phyloP scores from a whole-genome alignment of 2,888 invertebrate genomes.

The Endotricha flammealis region DNA sequence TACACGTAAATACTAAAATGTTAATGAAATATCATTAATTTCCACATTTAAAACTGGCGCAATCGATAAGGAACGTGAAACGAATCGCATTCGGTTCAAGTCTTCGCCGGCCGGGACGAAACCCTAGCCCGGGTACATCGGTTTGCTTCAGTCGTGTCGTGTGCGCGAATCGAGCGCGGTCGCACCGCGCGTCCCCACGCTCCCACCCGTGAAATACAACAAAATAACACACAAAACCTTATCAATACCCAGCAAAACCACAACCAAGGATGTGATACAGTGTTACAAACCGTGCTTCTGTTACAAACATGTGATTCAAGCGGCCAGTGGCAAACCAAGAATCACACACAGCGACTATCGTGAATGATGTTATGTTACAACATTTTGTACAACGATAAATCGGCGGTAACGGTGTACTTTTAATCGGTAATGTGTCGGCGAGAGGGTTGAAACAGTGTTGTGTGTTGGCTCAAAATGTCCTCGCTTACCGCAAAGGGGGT shows the following conservation, averaged over 20 bases:
- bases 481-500: slow-evolving; percentile 42
- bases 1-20: too few species aligned
- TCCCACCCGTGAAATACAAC: slow-evolving; percentile 36
- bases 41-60: neutral
- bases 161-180: slow-evolving; percentile 43
- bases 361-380: slow-evolving; percentile 67
- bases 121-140: slow-evolving; percentile 64
- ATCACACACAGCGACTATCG: slow-evolving; percentile 42
- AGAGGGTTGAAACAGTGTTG: slow-evolving; percentile 37
- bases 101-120: slow-evolving; percentile 59
- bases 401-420: slow-evolving; percentile 57
- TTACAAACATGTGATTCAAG: slow-evolving; percentile 25
- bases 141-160: slow-evolving; percentile 51
- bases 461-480: slow-evolving; percentile 26
- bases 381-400: slow-evolving; percentile 66
- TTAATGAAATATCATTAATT: too few species aligned
- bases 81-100: slow-evolving; percentile 42
- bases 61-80: slow-evolving; percentile 36
- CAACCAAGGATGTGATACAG: slow-evolving; percentile 8
- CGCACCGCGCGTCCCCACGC: slow-evolving; percentile 31
- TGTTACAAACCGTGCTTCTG: slow-evolving; percentile 34
- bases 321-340: slow-evolving; percentile 24
- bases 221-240: slow-evolving; percentile 52
- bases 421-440: slow-evolving; percentile 62
- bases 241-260: neutral